Base-by-base conservation (phyloP, 2,113 vertebrate genomes). In the Dipodomys stephensi region DNA sequence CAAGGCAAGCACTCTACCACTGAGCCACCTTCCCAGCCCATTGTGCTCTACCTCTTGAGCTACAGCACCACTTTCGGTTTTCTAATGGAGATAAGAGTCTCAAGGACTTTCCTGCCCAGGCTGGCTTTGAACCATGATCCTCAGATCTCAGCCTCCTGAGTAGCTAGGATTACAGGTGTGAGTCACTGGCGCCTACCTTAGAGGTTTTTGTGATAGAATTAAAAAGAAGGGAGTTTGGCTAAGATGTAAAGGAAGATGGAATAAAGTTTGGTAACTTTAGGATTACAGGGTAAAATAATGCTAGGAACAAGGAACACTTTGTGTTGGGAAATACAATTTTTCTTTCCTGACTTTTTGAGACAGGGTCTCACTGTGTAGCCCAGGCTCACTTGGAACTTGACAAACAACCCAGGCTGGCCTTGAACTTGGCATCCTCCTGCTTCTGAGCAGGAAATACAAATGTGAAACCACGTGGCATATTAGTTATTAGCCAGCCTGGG, bases 161-260 rank as follows among this genome's bases (percentile, higher is more conserved):
- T 39, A 39, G 35, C 35, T 39, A 39, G 35, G 35, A 39, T 39
- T 39, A 39, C 35, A 39, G 35, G 35, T 39, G 35, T 39, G 35
- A 39, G 35, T 39, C 35, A 39, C 35, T 3, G 35, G 35, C 35
- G 35, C 35, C 35, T 3, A 39, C 35, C 35, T 39, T 39, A 39
- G 65, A 79, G 12, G 30, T 84, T 68, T 94, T 88, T 88, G 78
- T 60, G 53, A 19, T 73, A 57, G 69, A 77, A 78, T 10, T 73
- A 49, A 60, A 86, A 88, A 65, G 68, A 25, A 82, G 64, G 28
- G 44, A 87, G 39, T 67, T 82, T 93, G 19, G 65, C 86, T 49
- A 91, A 81, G 83, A 44, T 76, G 18, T 91, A 53, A 87, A 77
- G 79, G 86, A 68, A 74, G 35, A n/a, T 92, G n/a, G 81, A 90